Conservation (phyloP, 2,797 vertebrate genomes). For the Fistularia commersonii region DNA sequence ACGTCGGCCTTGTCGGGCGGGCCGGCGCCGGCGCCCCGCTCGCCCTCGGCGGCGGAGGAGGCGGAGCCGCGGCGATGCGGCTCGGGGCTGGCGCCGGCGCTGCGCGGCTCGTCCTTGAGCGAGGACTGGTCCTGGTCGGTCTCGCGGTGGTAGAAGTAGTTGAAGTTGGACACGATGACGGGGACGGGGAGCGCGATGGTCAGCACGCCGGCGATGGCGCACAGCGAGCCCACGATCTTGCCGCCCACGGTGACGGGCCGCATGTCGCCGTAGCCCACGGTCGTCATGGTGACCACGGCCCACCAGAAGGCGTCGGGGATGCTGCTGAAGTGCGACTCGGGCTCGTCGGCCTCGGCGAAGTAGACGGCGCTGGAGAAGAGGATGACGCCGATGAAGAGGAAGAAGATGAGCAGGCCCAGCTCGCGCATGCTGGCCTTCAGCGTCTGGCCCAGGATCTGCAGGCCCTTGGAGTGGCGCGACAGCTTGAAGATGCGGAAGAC, state of each 20-base stretch:
- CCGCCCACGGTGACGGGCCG: slow-evolving; percentile 91
- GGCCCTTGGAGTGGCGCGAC: slow-evolving; percentile 92
- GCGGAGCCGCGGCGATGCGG: slow-evolving; percentile 75
- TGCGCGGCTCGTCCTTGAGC: slow-evolving; percentile 83
- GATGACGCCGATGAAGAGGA: slow-evolving; percentile 95
- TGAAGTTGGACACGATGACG: slow-evolving; percentile 97
- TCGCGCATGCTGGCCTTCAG: slow-evolving; percentile 95
- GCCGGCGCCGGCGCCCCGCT: slow-evolving; percentile 75
- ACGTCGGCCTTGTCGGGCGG: slow-evolving; percentile 77
- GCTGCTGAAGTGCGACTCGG: slow-evolving; percentile 92
- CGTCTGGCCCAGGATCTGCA: slow-evolving; percentile 95
- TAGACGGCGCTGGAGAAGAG: slow-evolving; percentile 96
- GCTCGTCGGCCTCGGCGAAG: slow-evolving; percentile 92
- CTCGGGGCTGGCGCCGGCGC: slow-evolving; percentile 67
- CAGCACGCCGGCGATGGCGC: slow-evolving; percentile 93
- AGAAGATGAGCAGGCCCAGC: slow-evolving; percentile 94
- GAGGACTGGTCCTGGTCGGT: slow-evolving; percentile 88
- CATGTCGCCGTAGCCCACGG: slow-evolving; percentile 97
- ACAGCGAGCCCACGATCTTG: slow-evolving; percentile 94
- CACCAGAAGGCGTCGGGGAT: slow-evolving; percentile 99
- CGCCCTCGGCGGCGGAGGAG: slow-evolving; percentile 78
- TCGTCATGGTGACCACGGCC: slow-evolving; percentile 98
- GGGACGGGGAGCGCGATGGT: slow-evolving; percentile 95
- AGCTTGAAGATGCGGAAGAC: slow-evolving; percentile 98
- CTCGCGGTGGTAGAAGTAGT: slow-evolving; percentile 97